Conservation (phyloP, 1,140 invertebrate genomes). For the Drosophila repletoides region DNA sequence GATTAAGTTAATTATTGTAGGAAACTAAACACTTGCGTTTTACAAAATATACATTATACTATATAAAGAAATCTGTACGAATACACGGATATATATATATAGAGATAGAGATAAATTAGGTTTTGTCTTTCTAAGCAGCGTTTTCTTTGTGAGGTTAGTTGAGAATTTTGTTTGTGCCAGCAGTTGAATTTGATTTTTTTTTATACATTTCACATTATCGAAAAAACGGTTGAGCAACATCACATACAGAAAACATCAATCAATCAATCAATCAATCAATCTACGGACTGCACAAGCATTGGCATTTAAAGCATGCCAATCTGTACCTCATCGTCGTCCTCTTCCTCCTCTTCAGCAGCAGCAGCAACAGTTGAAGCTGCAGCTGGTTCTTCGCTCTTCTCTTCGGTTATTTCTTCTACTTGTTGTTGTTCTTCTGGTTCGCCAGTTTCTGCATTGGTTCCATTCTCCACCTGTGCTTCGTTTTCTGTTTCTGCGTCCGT, state of each 20-base stretch:
- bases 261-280: conserved; percentile 29
- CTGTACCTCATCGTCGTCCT: conserved; percentile 81
- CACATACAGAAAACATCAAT: conserved; percentile 38
- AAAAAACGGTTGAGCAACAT: conserved; percentile 21
- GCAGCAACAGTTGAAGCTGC: conserved; percentile 8
- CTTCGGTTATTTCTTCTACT: conserved; percentile 1
- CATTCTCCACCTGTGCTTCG: neutral
- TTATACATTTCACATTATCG: conserved; percentile 37
- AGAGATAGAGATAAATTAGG: conserved; percentile 26
- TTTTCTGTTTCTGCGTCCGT: conserved; percentile 11
- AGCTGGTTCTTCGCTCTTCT: neutral
- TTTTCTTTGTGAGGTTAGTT: conserved; percentile 29
- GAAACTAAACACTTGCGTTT: conserved; percentile 53
- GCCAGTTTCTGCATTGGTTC: neutral
- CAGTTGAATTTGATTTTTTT: conserved; percentile 10
- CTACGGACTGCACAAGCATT: conserved; percentile 2
- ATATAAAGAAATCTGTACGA: conserved; percentile 27
- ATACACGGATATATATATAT: too few relatives aligned
- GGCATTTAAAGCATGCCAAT: conserved; percentile 74
- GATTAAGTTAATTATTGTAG: conserved; percentile 39
- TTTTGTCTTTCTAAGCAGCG: conserved; percentile 33
- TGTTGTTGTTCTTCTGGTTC: conserved; percentile 1
- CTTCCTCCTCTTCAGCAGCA: conserved; percentile 55
- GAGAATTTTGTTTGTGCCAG: conserved; percentile 15
- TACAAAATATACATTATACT: conserved; percentile 55